Percentiles rank a stretch among this genome's conserved stretches.
Conservation (phyloP, 2,888 invertebrate species). For the Ochropleura plecta region DNA sequence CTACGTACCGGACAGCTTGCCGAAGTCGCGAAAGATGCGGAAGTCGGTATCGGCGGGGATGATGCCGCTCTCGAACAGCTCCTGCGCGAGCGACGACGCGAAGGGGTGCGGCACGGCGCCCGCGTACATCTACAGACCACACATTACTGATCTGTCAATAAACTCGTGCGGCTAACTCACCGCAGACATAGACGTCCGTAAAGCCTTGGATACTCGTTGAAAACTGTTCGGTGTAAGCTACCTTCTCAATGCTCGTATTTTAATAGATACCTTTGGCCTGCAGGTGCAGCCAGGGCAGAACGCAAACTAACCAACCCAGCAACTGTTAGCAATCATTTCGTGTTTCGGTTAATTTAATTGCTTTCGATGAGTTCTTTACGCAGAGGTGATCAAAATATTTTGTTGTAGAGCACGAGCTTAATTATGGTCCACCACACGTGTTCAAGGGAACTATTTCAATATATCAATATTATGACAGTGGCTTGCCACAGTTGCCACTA, state of each 20-base stretch:
- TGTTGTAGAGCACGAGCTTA: neutral
- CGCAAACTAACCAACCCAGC: neutral
- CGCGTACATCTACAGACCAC: slow-evolving; percentile 92
- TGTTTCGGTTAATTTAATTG: neutral
- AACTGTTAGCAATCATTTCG: neutral
- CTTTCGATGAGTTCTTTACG: neutral
- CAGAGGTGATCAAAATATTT: neutral
- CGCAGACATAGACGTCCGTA: neutral
- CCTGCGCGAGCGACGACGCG: slow-evolving; percentile 96
- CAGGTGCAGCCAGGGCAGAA: neutral
- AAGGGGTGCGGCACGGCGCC: slow-evolving; percentile 95
- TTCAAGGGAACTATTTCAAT: too few species aligned
- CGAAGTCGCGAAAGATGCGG: slow-evolving; percentile 97
- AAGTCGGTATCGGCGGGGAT: slow-evolving; percentile 98
- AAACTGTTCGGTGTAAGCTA: neutral
- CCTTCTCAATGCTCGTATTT: neutral
- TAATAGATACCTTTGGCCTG: neutral
- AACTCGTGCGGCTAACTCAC: neutral
- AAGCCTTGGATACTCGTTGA: neutral
- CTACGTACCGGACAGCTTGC: slow-evolving; percentile 93
- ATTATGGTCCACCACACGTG: too few species aligned
- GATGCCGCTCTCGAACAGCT: slow-evolving; percentile 96
- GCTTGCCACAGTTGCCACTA: too few species aligned
- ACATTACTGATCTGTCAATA: neutral
- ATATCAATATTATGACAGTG: too few species aligned